phyloP scores from a whole-genome alignment of 1,140 invertebrate genomes.

The Drosophila kepulauana region DNA sequence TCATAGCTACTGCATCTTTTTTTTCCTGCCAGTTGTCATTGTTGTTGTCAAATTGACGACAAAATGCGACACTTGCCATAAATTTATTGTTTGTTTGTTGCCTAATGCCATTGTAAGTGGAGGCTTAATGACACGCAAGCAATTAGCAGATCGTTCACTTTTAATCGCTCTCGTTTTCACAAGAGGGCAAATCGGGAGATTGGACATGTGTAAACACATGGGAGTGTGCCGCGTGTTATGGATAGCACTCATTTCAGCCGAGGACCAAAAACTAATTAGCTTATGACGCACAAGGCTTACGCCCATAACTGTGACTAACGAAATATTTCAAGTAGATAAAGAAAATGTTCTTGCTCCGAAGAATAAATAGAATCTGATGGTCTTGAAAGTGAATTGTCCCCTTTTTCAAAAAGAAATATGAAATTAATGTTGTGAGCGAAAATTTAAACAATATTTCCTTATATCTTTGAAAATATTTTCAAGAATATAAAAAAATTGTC shows the following conservation, averaged over 20 bases:
- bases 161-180: slow-evolving; percentile 51
- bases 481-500: too few relatives aligned
- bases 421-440: too few relatives aligned
- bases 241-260: background rate
- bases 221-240: slow-evolving; percentile 7
- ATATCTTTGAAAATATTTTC: too few relatives aligned
- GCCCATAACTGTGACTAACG: too few relatives aligned
- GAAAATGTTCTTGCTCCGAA: too few relatives aligned
- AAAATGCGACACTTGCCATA: slow-evolving; percentile 84
- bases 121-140: slow-evolving; percentile 83
- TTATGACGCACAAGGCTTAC: background rate
- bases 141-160: slow-evolving; percentile 81
- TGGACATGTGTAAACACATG: background rate
- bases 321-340: too few relatives aligned
- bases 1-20: slow-evolving; percentile 1
- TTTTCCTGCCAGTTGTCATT: slow-evolving; percentile 61
- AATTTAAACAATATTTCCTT: too few relatives aligned
- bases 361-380: too few relatives aligned
- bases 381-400: too few relatives aligned
- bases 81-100: slow-evolving; percentile 80
- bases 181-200: slow-evolving; percentile 6
- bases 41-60: slow-evolving; percentile 74
- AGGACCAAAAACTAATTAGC: background rate
- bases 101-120: slow-evolving; percentile 74
- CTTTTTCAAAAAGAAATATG: too few relatives aligned